Percentiles rank a stretch among this genome's conserved stretches.
Conservation (phyloP, 1,140 invertebrate species). For the Penaeus vannamei region DNA sequence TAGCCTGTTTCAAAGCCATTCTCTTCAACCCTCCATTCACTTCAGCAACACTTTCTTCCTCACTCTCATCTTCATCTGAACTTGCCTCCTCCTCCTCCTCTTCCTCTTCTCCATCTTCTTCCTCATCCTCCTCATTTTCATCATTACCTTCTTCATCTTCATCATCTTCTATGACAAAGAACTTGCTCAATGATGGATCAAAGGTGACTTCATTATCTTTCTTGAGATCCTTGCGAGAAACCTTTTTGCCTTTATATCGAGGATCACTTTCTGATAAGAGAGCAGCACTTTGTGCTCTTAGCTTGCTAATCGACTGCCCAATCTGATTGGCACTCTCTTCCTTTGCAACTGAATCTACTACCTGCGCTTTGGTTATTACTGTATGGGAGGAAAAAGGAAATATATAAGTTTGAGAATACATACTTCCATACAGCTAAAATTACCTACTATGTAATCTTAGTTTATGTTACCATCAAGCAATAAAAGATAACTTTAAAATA, state of each 20-base stretch:
- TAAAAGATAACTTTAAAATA: no score
- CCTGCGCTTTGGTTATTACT: constrained; percentile 34
- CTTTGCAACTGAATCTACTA: constrained; percentile 42
- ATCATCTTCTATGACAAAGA: constrained; percentile 28
- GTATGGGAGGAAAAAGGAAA: no score
- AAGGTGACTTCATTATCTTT: constrained; percentile 27
- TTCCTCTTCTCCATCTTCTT: no score
- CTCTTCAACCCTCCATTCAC: background rate
- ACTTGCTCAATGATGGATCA: constrained; percentile 46
- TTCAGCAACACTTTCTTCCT: constrained; percentile 5
- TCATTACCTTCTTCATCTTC: constrained; percentile 24
- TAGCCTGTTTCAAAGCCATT: background rate
- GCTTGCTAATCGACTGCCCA: constrained; percentile 29
- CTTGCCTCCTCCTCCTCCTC: no score
- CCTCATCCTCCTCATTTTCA: background rate
- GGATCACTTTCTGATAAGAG: constrained; percentile 31
- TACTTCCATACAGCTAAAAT: no score
- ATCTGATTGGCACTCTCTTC: constrained; percentile 10
- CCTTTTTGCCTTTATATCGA: constrained; percentile 49
- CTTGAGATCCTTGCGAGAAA: constrained; percentile 39
- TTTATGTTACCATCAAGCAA: no score
- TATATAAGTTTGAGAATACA: background rate
- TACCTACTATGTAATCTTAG: no score
- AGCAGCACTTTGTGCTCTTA: constrained; percentile 43
- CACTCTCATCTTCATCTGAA: background rate